phyloP scores from a whole-genome alignment of 1,140 invertebrate genomes.

The Octopus sinensis region DNA sequence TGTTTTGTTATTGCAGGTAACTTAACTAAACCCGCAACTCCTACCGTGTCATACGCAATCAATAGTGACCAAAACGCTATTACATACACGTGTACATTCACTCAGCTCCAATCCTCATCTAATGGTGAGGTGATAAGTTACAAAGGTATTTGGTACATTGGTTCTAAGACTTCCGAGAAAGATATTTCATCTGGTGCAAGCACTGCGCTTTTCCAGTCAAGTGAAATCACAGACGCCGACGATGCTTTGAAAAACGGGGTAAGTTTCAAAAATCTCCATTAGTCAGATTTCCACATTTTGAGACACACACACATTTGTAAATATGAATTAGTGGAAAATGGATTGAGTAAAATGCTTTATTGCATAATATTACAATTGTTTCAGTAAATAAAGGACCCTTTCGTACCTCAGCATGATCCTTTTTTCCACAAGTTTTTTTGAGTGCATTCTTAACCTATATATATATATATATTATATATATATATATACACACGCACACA shows the following conservation, averaged over 20 bases:
- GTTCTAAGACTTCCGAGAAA: neutral
- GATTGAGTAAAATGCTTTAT: too few species aligned
- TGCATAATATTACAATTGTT: too few species aligned
- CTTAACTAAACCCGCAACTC: conserved; percentile 19
- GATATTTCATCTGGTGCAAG: conserved; percentile 13
- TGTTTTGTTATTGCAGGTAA: conserved; percentile 20
- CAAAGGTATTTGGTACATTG: conserved; percentile 23
- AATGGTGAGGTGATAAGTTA: conserved; percentile 28
- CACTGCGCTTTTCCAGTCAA: conserved; percentile 16
- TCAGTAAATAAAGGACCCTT: too few species aligned
- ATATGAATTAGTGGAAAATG: too few species aligned
- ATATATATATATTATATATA: too few species aligned
- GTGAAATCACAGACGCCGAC: conserved; percentile 12
- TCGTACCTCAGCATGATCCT: too few species aligned
- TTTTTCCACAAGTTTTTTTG: too few species aligned
- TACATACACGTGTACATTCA: conserved; percentile 25
- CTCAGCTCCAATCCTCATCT: conserved; percentile 7
- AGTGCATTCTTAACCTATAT: too few species aligned
- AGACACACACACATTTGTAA: too few species aligned
- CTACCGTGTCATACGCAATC: conserved; percentile 16
- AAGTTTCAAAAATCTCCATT: conserved; percentile 18
- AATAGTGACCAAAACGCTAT: conserved; percentile 8
- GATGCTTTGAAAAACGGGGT: conserved; percentile 18
- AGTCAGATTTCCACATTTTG: too few species aligned
- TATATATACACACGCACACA: too few species aligned